Percentiles rank a stretch among this genome's conserved stretches.
phyloP scores from a whole-genome alignment of 2,113 vertebrate genomes.

The Scatophagus argus region DNA sequence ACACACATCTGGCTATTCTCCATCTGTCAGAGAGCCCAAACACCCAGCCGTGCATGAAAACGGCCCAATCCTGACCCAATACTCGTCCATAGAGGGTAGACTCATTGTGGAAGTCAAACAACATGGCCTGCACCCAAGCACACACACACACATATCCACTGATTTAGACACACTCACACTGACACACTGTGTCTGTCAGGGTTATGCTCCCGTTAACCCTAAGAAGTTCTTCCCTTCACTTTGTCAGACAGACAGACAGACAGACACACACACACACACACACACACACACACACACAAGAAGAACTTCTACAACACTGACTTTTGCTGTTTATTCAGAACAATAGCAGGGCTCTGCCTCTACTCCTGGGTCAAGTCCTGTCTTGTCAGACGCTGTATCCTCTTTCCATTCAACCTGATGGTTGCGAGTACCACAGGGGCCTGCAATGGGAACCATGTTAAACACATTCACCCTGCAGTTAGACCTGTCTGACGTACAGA shows the following conservation, averaged over 20 bases:
- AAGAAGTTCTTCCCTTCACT: slow-evolving; percentile 25
- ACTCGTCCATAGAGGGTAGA: slow-evolving; percentile 50
- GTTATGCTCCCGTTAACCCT: slow-evolving; percentile 1
- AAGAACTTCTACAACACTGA: slow-evolving; percentile 52
- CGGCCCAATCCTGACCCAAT: slow-evolving; percentile 43
- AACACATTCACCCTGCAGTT: slow-evolving; percentile 76
- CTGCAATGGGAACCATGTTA: slow-evolving; percentile 58
- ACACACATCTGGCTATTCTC: slow-evolving; percentile 57
- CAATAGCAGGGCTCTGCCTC: slow-evolving; percentile 64
- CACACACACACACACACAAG: background rate
- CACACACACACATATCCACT: background rate
- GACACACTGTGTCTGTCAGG: slow-evolving; percentile 8
- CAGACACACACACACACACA: slow-evolving; percentile 14
- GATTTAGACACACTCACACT: slow-evolving; percentile 16
- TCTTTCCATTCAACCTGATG: slow-evolving; percentile 68
- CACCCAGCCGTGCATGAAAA: slow-evolving; percentile 54
- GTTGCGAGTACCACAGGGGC: slow-evolving; percentile 54
- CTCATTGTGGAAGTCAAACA: slow-evolving; percentile 45
- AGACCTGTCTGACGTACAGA: slow-evolving; percentile 59
- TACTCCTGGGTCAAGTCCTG: slow-evolving; percentile 72
- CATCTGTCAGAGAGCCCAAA: slow-evolving; percentile 62
- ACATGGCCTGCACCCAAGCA: slow-evolving; percentile 16
- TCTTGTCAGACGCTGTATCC: slow-evolving; percentile 79
- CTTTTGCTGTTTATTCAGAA: slow-evolving; percentile 65
- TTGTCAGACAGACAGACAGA: slow-evolving; percentile 17